Percentiles rank a stretch among this genome's conserved stretches.
Evolutionary conservation across 1,140 invertebrate species (phyloP).

Genomic region (Drosophila ogumai): DNA sequence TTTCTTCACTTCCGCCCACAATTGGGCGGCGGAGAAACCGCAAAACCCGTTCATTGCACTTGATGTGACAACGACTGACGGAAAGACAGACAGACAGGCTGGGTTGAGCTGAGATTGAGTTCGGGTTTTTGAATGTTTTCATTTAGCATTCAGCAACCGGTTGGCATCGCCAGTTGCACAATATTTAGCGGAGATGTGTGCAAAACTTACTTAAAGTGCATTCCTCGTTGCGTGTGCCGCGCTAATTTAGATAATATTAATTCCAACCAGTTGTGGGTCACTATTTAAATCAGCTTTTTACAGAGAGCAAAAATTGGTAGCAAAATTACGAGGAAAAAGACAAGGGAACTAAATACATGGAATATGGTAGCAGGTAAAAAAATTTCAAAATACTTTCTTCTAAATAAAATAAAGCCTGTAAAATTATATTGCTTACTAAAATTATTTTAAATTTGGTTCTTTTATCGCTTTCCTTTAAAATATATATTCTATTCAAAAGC

Average conservation of each 20-base stretch:
- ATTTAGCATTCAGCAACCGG: conserved; percentile 35
- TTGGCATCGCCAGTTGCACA: conserved; percentile 29
- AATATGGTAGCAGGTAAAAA: too few relatives aligned
- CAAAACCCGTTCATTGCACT: conserved; percentile 68
- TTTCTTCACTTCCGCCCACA: conserved; percentile 57
- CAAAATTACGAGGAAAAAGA: too few relatives aligned
- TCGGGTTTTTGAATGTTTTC: conserved; percentile 24
- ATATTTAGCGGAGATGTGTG: conserved; percentile 8
- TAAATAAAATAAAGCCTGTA: too few relatives aligned
- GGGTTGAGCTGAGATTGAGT: conserved; percentile 18
- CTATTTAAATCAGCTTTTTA: conserved; percentile 3
- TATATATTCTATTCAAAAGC: too few relatives aligned
- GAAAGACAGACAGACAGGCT: background rate
- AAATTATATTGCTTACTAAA: too few relatives aligned
- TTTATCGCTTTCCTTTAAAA: background rate
- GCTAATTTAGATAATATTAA: conserved; percentile 47
- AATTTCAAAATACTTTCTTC: too few relatives aligned
- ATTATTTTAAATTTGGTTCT: background rate
- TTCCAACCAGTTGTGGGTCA: conserved; percentile 45
- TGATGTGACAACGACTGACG: conserved; percentile 43
- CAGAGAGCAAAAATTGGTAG: background rate
- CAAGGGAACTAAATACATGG: background rate
- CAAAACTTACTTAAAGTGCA: conserved; percentile 21
- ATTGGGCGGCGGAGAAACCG: conserved; percentile 34
- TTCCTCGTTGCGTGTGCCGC: conserved; percentile 11